Percentiles rank a stretch among this genome's conserved stretches.
Conservation (phyloP, 2,113 vertebrate genomes). For the Anarhynchus alexandrinus region DNA sequence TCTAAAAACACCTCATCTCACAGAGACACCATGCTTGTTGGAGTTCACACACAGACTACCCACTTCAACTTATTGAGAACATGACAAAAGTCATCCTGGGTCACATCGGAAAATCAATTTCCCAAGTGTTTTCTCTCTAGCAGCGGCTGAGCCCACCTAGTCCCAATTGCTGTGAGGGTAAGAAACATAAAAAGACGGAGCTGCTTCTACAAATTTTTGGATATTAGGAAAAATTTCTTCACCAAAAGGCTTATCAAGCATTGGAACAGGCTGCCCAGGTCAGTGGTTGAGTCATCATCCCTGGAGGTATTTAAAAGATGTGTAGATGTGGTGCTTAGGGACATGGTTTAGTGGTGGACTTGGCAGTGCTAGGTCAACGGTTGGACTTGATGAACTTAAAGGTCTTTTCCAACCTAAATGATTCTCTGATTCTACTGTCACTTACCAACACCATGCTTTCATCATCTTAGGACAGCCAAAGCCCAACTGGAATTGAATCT, state of each 20-base stretch:
- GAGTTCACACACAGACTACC: neutral
- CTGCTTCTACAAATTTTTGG: neutral
- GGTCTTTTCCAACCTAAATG: neutral
- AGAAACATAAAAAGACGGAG: neutral
- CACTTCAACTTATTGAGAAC: neutral
- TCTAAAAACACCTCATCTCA: neutral
- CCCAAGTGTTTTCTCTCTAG: neutral
- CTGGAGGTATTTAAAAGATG: neutral
- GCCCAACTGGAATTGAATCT: neutral
- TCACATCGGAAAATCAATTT: neutral
- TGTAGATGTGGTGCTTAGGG: neutral
- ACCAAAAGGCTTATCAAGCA: neutral
- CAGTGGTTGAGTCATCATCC: neutral
- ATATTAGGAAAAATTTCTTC: neutral
- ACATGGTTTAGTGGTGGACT: neutral
- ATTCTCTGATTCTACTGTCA: neutral
- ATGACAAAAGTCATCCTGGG: accelerated
- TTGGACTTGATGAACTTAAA: neutral
- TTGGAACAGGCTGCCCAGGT: neutral
- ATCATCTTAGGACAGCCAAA: neutral
- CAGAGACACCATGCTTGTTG: neutral
- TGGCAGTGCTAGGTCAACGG: neutral
- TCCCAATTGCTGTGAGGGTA: neutral
- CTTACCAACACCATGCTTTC: neutral
- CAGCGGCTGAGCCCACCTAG: neutral